Base-by-base conservation (phyloP, 2,888 invertebrate species). In the Molanna angustata region DNA sequence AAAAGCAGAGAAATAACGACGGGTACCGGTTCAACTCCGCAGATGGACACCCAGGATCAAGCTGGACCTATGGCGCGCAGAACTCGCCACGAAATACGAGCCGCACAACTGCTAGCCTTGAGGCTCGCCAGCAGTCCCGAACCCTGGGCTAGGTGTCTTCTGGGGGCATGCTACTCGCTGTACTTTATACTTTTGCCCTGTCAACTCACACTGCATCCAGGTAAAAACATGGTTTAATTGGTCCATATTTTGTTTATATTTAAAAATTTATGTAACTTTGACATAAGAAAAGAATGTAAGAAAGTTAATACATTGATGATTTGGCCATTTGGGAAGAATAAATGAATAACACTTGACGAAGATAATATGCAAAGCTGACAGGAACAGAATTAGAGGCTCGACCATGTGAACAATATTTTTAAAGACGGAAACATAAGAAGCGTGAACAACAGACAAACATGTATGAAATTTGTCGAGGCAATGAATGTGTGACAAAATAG, bases 181-280 rank as follows among this genome's bases (percentile, higher is more conserved):
- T 98, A 99, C 86, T 99, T 98, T 71, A 84, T 98, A 64, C 88
- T 95, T 63, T 77, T 99, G 60, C 98, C 99, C 17, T 91, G 96
- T 71, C 89, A 85, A 75, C 81, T 85, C 64, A 80, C 76, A 66
- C 74, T 82, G 67, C 82, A 78, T 62, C 77, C 83, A 1, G 88
- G 89, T 56, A 40, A 41, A 16, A 49, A 16, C 19, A 11, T 37
- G 14, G 13, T 13, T 48, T 37, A 17, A 17, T 16, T 37, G 3
- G 27, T 27, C 27, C 6, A 7, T 27, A 27, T 27, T 27, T 7
- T 27, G 11, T 27, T 11, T n/a, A n/a, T n/a, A n/a, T n/a, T n/a
- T n/a, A n/a, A n/a, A n/a, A n/a, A n/a, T n/a, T n/a, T n/a, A n/a
- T n/a, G n/a, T n/a, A n/a, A n/a, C n/a, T n/a, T n/a, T n/a, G n/a